Base-by-base conservation (phyloP, 2,113 vertebrate genomes). In the Rhineura floridana region DNA sequence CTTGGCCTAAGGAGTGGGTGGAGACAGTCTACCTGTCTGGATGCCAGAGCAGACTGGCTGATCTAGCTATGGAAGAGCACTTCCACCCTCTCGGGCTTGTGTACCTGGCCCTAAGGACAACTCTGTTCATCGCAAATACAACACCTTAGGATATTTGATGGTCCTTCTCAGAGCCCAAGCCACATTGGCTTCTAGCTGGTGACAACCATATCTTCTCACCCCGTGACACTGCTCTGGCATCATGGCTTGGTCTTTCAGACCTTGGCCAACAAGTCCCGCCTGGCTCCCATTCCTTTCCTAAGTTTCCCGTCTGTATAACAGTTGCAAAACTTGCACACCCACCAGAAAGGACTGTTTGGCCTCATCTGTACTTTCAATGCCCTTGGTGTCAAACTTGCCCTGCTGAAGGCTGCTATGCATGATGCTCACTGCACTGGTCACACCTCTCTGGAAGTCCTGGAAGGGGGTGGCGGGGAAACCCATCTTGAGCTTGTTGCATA, bases 321-420 rank as follows among this genome's bases (percentile, higher is more conserved):
- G 3, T 55, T 36, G n/a, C 76, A 81, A 25, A 84, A 65, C 2
- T 28, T 52, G 13, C 6, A 77, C 13, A 93, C 97, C 87, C 94
- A 99, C 99, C 98, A 99, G 96, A 90, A 99, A 99, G 11, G 98
- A 98, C 65, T 97, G 97, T 96, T 99, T 99, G 89, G 98, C 99
- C 33, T 99, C 96, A 0, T 99, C 98, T 0, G 97, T 97, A 93
- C 98, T 99, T 95, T 99, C 99, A 6, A 99, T 99, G 96, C 98
- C 98, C 92, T 99, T 97, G 0, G 98, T 98, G 93, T 99, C 98
- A 0, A 99, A 99, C 92, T 99, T 99, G 84, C 99, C 99, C 94
- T 99, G 99, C 95, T 99, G 99, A 28, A 99, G 96, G 95, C 98
- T 99, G 98, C 98, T 99, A 87, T 99, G 99, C 98, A 99, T 98